Conservation (phyloP, 1,140 invertebrate genomes). For the Idris sp. region DNA sequence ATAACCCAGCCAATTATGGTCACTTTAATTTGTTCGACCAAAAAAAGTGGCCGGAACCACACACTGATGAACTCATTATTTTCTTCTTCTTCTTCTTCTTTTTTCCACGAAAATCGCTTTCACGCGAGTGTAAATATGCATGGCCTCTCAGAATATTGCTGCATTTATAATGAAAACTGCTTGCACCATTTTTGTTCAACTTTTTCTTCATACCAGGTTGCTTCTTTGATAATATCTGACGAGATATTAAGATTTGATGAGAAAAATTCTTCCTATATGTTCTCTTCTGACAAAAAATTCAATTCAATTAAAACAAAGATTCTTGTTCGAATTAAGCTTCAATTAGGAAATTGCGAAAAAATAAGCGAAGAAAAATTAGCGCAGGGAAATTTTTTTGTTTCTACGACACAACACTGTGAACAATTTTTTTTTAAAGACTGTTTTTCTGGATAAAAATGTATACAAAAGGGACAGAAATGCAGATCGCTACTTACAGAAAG, state of each 20-base stretch:
- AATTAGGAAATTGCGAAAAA: too few species aligned
- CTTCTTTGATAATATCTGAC: slow-evolving; percentile 41
- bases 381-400: slow-evolving; percentile 31
- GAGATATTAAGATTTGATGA: slow-evolving; percentile 60
- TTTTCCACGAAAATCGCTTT: neutral
- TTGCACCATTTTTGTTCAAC: slow-evolving; percentile 35
- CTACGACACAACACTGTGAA: slow-evolving; percentile 15
- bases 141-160: slow-evolving; percentile 19
- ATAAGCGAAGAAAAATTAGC: neutral
- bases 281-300: too few species aligned
- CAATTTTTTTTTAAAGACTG: slow-evolving; percentile 52
- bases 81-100: too few species aligned
- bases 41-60: neutral
- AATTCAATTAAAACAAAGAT: too few species aligned
- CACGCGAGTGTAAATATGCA: slow-evolving; percentile 4
- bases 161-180: slow-evolving; percentile 42
- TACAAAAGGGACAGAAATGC: slow-evolving; percentile 63
- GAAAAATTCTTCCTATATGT: too few species aligned
- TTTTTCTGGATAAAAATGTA: slow-evolving; percentile 54
- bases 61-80: neutral
- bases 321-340: too few species aligned
- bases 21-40: slow-evolving; percentile 33
- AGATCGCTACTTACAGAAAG: slow-evolving; percentile 62
- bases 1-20: slow-evolving; percentile 48
- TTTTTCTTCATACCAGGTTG: slow-evolving; percentile 17